Percentiles rank a stretch among this genome's conserved stretches.
phyloP scores from a whole-genome alignment of 30 jellyfish, hydroid and myxozoan genomes.

The Cassiopea xamachana region DNA sequence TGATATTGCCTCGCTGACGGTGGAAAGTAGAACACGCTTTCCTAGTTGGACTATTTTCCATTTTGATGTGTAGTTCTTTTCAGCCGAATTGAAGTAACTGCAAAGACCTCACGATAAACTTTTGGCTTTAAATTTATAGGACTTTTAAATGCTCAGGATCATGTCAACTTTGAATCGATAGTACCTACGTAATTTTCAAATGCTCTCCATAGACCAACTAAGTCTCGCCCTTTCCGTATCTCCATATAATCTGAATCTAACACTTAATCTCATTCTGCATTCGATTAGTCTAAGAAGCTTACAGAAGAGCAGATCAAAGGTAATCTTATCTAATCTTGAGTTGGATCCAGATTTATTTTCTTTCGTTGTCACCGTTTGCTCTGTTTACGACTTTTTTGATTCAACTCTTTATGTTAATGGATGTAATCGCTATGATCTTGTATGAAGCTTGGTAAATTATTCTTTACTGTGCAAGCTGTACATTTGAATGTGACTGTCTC shows the following conservation, averaged over 20 bases:
- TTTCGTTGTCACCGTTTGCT: neutral
- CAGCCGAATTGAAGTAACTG: no score
- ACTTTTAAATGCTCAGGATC: neutral
- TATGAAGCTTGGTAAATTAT: neutral
- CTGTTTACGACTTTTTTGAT: neutral
- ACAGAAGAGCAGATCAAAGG: conserved; percentile 77
- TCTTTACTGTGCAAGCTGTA: no score
- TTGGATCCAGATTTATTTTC: neutral
- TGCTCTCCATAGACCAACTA: neutral
- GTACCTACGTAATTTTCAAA: neutral
- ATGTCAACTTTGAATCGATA: neutral
- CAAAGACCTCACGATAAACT: no score
- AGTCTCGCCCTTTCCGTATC: neutral
- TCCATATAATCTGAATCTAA: neutral
- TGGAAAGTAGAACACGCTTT: no score
- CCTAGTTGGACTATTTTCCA: no score
- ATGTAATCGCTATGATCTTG: neutral
- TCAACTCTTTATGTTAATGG: neutral
- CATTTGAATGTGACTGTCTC: no score
- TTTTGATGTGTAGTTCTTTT: no score
- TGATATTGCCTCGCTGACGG: no score
- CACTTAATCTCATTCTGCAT: neutral
- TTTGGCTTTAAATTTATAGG: no score
- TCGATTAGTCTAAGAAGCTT: conserved; percentile 53
- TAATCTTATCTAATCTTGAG: neutral